Conservation (phyloP, 2,888 invertebrate species). For the Beris morrisii region DNA sequence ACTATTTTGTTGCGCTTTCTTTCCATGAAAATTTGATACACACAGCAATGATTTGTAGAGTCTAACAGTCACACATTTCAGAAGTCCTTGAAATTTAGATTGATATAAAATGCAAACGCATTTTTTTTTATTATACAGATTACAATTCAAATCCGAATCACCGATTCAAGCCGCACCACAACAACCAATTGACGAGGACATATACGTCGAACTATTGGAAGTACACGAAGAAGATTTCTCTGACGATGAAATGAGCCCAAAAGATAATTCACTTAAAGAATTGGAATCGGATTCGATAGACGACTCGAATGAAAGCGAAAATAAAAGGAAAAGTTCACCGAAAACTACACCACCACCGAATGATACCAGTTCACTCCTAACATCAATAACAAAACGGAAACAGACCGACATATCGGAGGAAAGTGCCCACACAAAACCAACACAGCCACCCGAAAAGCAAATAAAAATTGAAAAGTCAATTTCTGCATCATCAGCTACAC, state of each 20-base stretch:
- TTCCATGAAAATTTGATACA: no score
- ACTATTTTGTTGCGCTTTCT: no score
- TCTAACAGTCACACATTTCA: no score
- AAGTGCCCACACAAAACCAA: no score
- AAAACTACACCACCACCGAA: neutral
- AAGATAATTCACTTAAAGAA: neutral
- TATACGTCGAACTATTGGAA: constrained; percentile 51
- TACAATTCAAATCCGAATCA: no score
- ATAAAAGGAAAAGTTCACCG: neutral
- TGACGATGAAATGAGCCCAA: constrained; percentile 42
- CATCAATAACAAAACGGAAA: constrained; percentile 12
- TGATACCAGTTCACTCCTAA: neutral
- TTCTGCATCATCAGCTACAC: neutral
- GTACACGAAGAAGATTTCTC: constrained; percentile 50
- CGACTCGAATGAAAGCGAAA: constrained; percentile 24
- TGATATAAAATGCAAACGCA: no score
- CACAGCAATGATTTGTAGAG: no score
- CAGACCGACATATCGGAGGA: neutral
- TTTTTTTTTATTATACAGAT: no score
- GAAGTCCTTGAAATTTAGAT: no score
- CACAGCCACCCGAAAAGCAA: constrained; percentile 17
- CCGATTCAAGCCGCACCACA: neutral
- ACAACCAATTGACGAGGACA: constrained; percentile 33
- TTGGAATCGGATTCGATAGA: constrained; percentile 48
- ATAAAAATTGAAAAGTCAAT: neutral